Evolutionary conservation across 1,140 invertebrate species (phyloP), one percentile per base, ranked within the genome.

Genomic region (Leptopilina boulardi): DNA sequence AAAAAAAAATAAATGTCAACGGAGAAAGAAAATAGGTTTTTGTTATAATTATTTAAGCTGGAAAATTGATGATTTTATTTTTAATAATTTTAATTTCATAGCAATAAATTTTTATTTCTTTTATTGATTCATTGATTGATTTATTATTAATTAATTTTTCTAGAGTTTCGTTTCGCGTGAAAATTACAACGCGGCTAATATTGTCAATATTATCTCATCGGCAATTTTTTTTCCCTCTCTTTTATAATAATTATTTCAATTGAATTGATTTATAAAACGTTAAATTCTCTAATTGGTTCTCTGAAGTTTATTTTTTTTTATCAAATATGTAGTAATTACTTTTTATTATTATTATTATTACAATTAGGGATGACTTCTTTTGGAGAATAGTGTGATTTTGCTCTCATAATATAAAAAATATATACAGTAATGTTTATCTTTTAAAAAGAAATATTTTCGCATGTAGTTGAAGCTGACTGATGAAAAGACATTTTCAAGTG

Each of bases 341-440:
- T 30, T 30, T 15, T 11, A 1, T 11, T 26, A 3, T 66, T 26
- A 15, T 66, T 26, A 21, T 21, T 56, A 9, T 23, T 56, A 30
- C 30, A 66, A 66, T 23, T 13, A 66, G 56, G 56, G 56, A 15
- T 30, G 21, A 66, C 26, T 66, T 66, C 3, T 30, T 66, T 66
- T 15, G 21, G 21, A n/a, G 59, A 66, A 34, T 59, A 13, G 3
- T 26, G 2, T 30, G 13, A 5, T 18, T 66, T 30, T 66, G 21
- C 15, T 59, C 21, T n/a, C 21, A 9, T 30, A 15, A 66, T 66
- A 66, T 66, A 23, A 66, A 66, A 66, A 34, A 66, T 66, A n/a
- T 5, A 23, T 10, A 8, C 15, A 11, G 13, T 66, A 15, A 66
- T n/a, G 26, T 0, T 66, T 66, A 66, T 66, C 13, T 34, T 13